phyloP scores from a whole-genome alignment of 2,113 vertebrate genomes.

The Hippocampus guttulatus region DNA sequence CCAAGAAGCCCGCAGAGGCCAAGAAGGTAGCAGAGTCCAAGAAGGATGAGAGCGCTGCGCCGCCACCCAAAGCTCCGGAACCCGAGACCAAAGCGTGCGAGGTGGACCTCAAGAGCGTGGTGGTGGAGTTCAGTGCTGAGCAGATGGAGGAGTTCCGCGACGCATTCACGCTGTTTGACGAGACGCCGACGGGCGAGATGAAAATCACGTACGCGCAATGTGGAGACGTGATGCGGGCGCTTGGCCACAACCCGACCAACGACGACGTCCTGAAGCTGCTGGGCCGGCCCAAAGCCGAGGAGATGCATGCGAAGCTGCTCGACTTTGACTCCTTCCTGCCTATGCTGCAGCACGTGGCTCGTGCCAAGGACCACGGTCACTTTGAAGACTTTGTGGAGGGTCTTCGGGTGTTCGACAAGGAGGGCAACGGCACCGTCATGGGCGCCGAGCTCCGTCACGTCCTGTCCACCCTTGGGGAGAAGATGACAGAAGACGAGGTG shows the following conservation, averaged over 20 bases:
- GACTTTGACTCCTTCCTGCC: slow-evolving; percentile 95
- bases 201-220: slow-evolving; percentile 89
- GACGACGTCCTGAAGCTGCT: slow-evolving; percentile 86
- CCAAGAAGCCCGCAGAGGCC: slow-evolving; percentile 58
- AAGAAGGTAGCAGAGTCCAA: slow-evolving; percentile 71
- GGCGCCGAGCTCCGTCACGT: slow-evolving; percentile 82
- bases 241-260: slow-evolving; percentile 96
- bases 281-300: slow-evolving; percentile 88
- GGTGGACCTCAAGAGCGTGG: slow-evolving; percentile 61
- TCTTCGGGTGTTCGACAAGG: slow-evolving; percentile 78
- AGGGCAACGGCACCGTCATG: slow-evolving; percentile 71
- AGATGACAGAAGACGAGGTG: slow-evolving; percentile 76
- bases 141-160: slow-evolving; percentile 92
- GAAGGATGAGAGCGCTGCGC: slow-evolving; percentile 58
- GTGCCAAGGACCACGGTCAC: slow-evolving; percentile 88
- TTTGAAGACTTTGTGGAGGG: slow-evolving; percentile 96
- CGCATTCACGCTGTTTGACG: slow-evolving; percentile 90
- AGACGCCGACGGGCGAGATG: slow-evolving; percentile 82
- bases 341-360: slow-evolving; percentile 89
- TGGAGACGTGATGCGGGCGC: slow-evolving; percentile 86
- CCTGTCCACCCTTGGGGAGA: slow-evolving; percentile 73
- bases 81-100: slow-evolving; percentile 47
- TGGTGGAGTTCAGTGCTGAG: slow-evolving; percentile 78
- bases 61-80: slow-evolving; percentile 44
- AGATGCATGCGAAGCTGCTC: slow-evolving; percentile 81